phyloP scores from a whole-genome alignment of 2,888 invertebrate genomes.

The Phorcus lineatus region DNA sequence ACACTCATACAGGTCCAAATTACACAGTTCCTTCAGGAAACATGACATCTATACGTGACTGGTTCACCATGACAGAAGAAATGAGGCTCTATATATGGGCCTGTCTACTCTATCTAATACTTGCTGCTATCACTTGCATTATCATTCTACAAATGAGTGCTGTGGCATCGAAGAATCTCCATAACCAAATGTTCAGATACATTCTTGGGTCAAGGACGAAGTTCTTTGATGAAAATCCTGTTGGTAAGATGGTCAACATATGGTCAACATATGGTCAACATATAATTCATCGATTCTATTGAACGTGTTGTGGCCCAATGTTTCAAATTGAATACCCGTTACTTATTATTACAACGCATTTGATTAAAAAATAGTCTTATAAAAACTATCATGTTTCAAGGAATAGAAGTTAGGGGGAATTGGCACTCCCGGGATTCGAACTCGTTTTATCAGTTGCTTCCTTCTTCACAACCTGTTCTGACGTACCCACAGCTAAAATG shows the following conservation, averaged over 20 bases:
- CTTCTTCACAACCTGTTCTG: too few species aligned
- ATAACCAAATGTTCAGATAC: conserved; percentile 70
- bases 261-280: too few species aligned
- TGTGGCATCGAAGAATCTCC: conserved; percentile 83
- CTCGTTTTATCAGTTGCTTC: too few species aligned
- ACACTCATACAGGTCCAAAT: background rate
- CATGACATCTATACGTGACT: background rate
- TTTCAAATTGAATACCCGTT: too few species aligned
- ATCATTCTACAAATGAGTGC: conserved; percentile 67
- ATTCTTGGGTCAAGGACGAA: conserved; percentile 87
- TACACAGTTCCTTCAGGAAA: background rate
- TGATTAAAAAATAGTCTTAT: too few species aligned
- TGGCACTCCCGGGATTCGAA: too few species aligned
- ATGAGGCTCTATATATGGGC: conserved; percentile 33
- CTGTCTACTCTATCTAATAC: conserved; percentile 10
- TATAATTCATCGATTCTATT: too few species aligned
- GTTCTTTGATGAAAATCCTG: conserved; percentile 92
- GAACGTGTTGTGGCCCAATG: too few species aligned
- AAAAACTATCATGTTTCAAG: too few species aligned
- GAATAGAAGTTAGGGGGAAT: too few species aligned
- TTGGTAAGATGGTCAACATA: conserved; percentile 79
- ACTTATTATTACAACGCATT: too few species aligned
- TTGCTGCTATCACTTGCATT: conserved; percentile 26
- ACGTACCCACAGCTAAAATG: too few species aligned
- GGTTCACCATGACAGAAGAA: conserved; percentile 2